Evolutionary conservation across 2,113 vertebrate species (phyloP).

Genomic region (Dipodomys merriami): DNA sequence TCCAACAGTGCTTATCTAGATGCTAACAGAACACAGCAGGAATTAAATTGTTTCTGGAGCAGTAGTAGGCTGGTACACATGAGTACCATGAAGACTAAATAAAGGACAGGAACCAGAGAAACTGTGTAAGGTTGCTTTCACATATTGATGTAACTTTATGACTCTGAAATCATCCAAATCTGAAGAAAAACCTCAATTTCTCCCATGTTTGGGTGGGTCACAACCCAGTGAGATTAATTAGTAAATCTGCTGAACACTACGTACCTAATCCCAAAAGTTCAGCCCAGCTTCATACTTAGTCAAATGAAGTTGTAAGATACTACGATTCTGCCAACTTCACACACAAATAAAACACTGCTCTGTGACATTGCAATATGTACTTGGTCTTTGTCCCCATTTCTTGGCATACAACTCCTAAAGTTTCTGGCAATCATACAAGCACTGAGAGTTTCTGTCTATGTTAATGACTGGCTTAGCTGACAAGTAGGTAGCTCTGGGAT

Average conservation of each 20-base stretch:
- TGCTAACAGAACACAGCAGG: no score
- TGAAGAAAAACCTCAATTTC: background rate
- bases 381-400: background rate
- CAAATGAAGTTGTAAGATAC: background rate
- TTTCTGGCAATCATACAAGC: background rate
- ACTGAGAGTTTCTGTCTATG: background rate
- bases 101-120: background rate
- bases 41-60: background rate
- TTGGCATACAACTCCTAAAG: background rate
- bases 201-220: background rate
- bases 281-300: background rate
- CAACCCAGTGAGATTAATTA: slow-evolving; percentile 2
- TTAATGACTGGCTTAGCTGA: background rate
- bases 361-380: background rate
- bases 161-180: background rate
- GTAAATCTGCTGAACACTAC: background rate
- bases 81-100: background rate
- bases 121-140: background rate
- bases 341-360: background rate
- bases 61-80: background rate
- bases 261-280: background rate
- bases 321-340: background rate
- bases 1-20: no score
- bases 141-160: background rate
- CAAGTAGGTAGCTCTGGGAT: background rate